These are phyloP conservation scores for Cyanocitta stelleri DNA, from an alignment of 2,113 vertebrate species.

Conservation along the genomic window DNA sequence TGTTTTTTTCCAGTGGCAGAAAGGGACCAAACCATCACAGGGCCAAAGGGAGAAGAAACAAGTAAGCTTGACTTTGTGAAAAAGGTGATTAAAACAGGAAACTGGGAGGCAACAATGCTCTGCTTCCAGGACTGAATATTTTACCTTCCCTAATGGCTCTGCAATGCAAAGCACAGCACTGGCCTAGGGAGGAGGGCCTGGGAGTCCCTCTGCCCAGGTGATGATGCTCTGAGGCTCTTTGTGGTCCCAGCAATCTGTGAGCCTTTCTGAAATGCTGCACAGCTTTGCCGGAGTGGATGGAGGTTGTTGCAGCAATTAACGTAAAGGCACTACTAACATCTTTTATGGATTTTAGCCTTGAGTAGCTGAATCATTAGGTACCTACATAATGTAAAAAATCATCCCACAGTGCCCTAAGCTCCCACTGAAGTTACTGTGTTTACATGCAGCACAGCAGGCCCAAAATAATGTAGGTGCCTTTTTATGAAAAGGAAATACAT, in stretches of 20 bases:
- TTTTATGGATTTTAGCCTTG: not conserved
- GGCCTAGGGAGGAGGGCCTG: rapidly evolving
- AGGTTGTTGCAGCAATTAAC: not conserved
- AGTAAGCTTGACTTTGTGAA: not conserved
- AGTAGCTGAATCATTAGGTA: not conserved
- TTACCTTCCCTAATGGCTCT: not conserved
- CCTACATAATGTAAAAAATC: not conserved
- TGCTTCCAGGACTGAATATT: not conserved
- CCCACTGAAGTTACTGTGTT: not conserved
- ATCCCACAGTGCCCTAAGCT: not conserved
- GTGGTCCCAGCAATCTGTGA: not conserved
- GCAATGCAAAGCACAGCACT: not conserved
- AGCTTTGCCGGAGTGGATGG: not conserved
- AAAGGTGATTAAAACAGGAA: not conserved
- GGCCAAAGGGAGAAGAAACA: not conserved
- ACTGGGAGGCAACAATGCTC: not conserved
- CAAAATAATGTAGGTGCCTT: not conserved
- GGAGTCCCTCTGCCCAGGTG: not conserved
- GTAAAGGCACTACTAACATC: not conserved
- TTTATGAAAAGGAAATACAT: not conserved
- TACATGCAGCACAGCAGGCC: not conserved
- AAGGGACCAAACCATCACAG: not conserved
- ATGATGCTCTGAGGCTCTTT: not conserved
- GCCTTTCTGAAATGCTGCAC: not conserved
- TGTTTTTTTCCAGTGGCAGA: not conserved